Evolutionary conservation across 2,797 vertebrate genomes (phyloP).

Genomic region (Ambastaia sidthimunki): DNA sequence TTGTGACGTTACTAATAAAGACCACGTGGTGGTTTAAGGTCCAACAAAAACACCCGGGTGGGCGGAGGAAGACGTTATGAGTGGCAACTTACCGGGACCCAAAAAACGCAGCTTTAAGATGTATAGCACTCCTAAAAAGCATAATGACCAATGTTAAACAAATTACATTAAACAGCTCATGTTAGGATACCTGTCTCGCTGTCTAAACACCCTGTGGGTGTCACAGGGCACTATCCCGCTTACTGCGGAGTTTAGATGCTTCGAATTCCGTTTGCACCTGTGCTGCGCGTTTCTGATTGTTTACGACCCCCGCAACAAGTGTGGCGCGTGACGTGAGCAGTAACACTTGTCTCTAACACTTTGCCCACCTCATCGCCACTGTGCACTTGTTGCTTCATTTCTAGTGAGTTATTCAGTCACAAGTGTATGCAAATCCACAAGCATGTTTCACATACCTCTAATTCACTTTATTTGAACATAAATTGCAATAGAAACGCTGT

Average conservation of each 20-base stretch:
- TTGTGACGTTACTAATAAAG: conserved; percentile 64
- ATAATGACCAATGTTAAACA: background rate
- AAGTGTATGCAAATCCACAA: background rate
- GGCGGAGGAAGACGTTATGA: conserved; percentile 15
- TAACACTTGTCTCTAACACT: conserved; percentile 61
- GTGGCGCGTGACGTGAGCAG: conserved; percentile 65
- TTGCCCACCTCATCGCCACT: conserved; percentile 16
- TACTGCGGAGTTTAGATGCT: conserved; percentile 67
- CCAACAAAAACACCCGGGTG: conserved; percentile 58
- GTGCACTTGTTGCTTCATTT: conserved; percentile 44
- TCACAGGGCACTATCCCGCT: conserved; percentile 38
- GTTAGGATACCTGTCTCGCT: background rate
- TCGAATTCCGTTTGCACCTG: conserved; percentile 72
- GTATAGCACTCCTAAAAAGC: background rate
- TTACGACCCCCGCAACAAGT: conserved; percentile 68
- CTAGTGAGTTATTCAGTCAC: background rate
- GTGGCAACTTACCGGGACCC: conserved; percentile 6
- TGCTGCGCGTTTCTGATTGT: conserved; percentile 54
- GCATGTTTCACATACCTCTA: no score
- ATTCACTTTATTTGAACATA: conserved; percentile 3
- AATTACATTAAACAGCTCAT: background rate
- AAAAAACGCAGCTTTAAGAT: conserved; percentile 54
- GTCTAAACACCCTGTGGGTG: conserved; percentile 34
- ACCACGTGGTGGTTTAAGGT: conserved; percentile 68
- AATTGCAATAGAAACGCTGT: no score